phyloP scores from a whole-genome alignment of 2,888 invertebrate species.

The Parasteatoda lunata region DNA sequence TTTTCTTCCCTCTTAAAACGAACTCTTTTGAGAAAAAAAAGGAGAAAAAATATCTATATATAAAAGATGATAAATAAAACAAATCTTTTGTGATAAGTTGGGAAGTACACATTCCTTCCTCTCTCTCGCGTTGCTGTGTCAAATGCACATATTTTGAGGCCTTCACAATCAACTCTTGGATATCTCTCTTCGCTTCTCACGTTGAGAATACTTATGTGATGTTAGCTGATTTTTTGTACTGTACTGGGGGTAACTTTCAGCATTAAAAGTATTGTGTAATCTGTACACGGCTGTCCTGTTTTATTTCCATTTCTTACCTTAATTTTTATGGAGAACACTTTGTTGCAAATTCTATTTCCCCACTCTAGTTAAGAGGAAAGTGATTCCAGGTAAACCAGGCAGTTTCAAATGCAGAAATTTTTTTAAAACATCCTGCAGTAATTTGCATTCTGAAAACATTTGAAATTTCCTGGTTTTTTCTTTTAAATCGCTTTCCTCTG shows the following conservation, averaged over 20 bases:
- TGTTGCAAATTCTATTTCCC: too few relatives aligned
- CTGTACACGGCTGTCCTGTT: slow-evolving; percentile 26
- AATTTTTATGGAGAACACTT: too few relatives aligned
- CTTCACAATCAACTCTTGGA: slow-evolving; percentile 1
- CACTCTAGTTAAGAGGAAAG: too few relatives aligned
- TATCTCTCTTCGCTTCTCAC: slow-evolving; percentile 31
- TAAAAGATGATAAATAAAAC: not conserved
- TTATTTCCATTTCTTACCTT: not conserved
- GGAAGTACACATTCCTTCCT: slow-evolving; percentile 51
- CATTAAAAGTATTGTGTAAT: slow-evolving; percentile 70
- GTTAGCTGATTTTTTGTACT: slow-evolving; percentile 64
- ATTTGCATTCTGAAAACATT: too few relatives aligned
- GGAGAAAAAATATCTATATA: not conserved
- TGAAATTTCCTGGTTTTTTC: too few relatives aligned
- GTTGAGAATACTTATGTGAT: slow-evolving; percentile 53
- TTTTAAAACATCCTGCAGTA: too few relatives aligned
- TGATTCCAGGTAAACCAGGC: too few relatives aligned
- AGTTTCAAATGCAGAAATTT: too few relatives aligned
- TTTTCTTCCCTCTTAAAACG: not conserved
- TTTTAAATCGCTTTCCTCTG: too few relatives aligned
- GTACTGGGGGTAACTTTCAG: slow-evolving; percentile 67
- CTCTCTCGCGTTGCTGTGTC: not conserved
- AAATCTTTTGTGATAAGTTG: not conserved
- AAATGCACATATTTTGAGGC: slow-evolving; percentile 17
- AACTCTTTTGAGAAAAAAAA: slow-evolving; percentile 4